Base-by-base conservation (phyloP, 2,113 vertebrate genomes). In the Dissostichus mawsoni region DNA sequence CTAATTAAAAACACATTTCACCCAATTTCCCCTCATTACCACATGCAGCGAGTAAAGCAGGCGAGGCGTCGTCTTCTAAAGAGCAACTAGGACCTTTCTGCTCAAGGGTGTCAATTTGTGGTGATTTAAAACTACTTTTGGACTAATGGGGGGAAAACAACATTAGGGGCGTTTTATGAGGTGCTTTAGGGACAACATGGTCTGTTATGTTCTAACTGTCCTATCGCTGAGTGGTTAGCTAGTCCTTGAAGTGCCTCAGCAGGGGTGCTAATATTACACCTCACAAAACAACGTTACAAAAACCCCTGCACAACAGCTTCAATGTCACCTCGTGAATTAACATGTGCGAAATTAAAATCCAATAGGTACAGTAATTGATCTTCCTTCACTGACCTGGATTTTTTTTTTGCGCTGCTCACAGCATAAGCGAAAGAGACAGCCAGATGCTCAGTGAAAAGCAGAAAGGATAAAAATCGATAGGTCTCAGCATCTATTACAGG, bases 1-100 rank as follows among this genome's bases (percentile, higher is more conserved):
- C 87, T 79, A 89, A 93, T 93, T 94, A 90, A 91, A 93, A 93
- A 86, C 82, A 86, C 89, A 92, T 93, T 87, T 81, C 73, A 64
- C 61, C 82, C 69, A 81, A 89, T 91, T 84, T 81, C 73, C 63
- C 58, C 77, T 85, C 78, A 81, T 91, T 87, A 88, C 76, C 65
- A 41, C 72, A 62, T 45, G 66, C 50, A 25, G 77, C 0, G 47
- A 51, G 58, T 61, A 73, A 61, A 70, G 23, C 59, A 62, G 23
- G 70, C 52, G n/a, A 76, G 59, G 47, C 16, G 9, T 58, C 11
- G 10, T 87, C 79, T 69, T 74, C 59, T 45, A 50, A 76, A 78
- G 80, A 80, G 59, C 36, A 82, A 44, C 68, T 7, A 63, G 72
- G 78, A 81, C 71, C 45, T 80, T 82, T 66, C 47, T 41, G 79